Percentiles rank a stretch among this genome's conserved stretches.
phyloP scores from a whole-genome alignment of 2,113 vertebrate genomes.

The Hemibates koningsi region DNA sequence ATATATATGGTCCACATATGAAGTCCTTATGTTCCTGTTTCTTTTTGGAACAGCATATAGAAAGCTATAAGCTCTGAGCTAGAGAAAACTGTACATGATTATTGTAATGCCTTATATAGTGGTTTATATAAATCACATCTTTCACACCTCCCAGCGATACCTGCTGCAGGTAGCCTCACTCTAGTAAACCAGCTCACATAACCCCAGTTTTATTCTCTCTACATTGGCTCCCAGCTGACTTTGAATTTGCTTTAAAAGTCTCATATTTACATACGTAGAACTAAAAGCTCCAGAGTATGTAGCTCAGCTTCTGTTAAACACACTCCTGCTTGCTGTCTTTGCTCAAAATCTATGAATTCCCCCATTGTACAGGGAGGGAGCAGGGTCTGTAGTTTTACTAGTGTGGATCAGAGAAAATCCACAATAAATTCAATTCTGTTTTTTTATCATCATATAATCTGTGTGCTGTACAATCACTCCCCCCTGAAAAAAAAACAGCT shows the following conservation, averaged over 20 bases:
- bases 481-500: neutral
- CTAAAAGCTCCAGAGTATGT: neutral
- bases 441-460: neutral
- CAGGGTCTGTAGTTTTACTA: neutral
- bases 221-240: neutral
- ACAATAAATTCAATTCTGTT: neutral
- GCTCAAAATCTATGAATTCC: neutral
- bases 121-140: neutral
- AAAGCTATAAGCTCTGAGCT: neutral
- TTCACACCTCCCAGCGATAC: neutral
- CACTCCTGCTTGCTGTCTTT: neutral
- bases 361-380: rapidly evolving
- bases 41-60: neutral
- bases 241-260: neutral
- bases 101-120: rapidly evolving
- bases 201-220: neutral
- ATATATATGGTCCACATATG: neutral
- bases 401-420: neutral
- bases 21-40: neutral
- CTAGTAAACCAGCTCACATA: neutral
- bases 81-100: neutral
- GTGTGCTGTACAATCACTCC: rapidly evolving
- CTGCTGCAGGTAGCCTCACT: neutral
- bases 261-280: neutral
- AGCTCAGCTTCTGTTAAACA: neutral